Evolutionary conservation across 2,888 invertebrate genomes (phyloP), one percentile per base, ranked within the genome.

Genomic region (Andrena chrysosceles): DNA sequence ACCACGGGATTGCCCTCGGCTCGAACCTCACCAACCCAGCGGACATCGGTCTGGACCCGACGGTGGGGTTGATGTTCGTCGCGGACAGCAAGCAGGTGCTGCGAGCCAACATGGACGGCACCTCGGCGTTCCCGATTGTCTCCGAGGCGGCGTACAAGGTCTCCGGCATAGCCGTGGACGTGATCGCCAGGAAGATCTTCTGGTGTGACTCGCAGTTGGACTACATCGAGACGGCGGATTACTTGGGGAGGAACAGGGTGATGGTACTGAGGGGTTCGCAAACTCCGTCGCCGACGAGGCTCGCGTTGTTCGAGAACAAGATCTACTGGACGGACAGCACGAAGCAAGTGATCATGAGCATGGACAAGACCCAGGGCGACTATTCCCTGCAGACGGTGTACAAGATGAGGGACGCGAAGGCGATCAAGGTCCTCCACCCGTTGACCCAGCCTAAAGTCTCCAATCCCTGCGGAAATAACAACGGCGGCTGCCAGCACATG

Each of bases 141-240:
- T 97, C 97, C 0, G 98, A 98, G 91, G 99, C 99, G 0, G 97
- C 99, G 0, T 98, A 99, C 93, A 98, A 98, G 93, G 99, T 99
- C 0, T 97, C 98, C 1, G 99, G 99, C 3, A 96, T 99, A 10
- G 96, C 98, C 0, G 96, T 98, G 0, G 99, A 99, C 94, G 96
- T 97, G n/a, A 97, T 98, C 31, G 96, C 97, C 0, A 96, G 97
- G 90, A 95, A 99, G 68, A 96, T 99, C 7, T 99, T 98, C 94
- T 99, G 99, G 99, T 99, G 99, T 91, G 99, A 99, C 93, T 97
- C 98, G 0, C 95, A 99, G 16, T 94, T 99, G 72, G 99, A 99
- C 94, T 98, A 99, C 93, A 98, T 99, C 85, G 99, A 99, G 92
- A 98, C 98, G 0, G 98, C 99, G 0, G 98, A 99, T 93, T 99